Conservation (phyloP, 2,113 vertebrate genomes). For the Syngnathoides biaculeatus region DNA sequence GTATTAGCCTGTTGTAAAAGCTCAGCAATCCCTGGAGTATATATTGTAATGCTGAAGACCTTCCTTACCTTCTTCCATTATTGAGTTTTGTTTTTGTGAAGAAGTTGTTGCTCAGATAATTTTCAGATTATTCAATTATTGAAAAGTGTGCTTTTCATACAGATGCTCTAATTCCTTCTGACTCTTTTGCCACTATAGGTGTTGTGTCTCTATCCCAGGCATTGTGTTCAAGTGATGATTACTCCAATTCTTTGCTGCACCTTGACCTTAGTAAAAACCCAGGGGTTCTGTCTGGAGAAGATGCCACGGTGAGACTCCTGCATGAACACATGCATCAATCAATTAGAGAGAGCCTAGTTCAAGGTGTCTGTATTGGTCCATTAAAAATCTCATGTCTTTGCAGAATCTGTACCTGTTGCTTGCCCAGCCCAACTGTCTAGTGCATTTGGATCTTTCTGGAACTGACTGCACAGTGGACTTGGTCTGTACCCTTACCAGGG, state of each 20-base stretch:
- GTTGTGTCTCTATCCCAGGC: slow-evolving; percentile 85
- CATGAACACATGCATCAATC: neutral
- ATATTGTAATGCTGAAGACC: neutral
- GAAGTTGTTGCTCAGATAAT: slow-evolving; percentile 6
- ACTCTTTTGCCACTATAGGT: slow-evolving; percentile 60
- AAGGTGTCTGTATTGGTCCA: neutral
- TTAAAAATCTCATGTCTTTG: slow-evolving; percentile 2
- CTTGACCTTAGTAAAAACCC: slow-evolving; percentile 88
- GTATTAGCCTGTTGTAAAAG: slow-evolving; percentile 7
- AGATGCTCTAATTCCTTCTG: neutral
- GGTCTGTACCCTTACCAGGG: slow-evolving; percentile 68
- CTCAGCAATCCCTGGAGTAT: slow-evolving; percentile 8
- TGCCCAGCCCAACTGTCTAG: slow-evolving; percentile 86
- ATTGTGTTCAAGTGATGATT: slow-evolving; percentile 82
- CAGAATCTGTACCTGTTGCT: slow-evolving; percentile 87
- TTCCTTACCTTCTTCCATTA: neutral
- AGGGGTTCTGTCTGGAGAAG: slow-evolving; percentile 82
- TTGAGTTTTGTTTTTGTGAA: slow-evolving; percentile 15
- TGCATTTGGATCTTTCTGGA: slow-evolving; percentile 83
- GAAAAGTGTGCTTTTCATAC: neutral
- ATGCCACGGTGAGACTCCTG: slow-evolving; percentile 78
- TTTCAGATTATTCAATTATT: neutral
- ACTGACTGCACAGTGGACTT: slow-evolving; percentile 84
- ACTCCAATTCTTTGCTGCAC: slow-evolving; percentile 84
- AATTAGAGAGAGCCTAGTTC: neutral